Evolutionary conservation across 2,888 invertebrate species (phyloP), one percentile per base, ranked within the genome.

Genomic region (Melanostoma mellinum): DNA sequence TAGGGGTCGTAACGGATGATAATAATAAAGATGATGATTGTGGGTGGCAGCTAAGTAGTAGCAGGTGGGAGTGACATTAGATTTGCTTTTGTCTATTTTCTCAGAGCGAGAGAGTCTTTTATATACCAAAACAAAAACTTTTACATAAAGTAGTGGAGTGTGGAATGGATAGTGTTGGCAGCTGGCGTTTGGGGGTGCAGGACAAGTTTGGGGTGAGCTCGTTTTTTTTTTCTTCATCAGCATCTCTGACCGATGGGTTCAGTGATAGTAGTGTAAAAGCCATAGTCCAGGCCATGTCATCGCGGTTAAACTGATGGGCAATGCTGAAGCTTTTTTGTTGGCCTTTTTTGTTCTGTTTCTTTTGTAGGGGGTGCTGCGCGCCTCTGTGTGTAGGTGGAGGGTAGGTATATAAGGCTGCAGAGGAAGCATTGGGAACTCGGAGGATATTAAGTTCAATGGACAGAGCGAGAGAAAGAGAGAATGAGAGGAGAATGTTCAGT

Each of bases 271-370:
- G 77, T 85, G 77, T 85, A 86, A 84, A 89, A 89, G 89, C 89
- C 89, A 89, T 88, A 88, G 89, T 88, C 88, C 88, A 87, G 88
- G 89, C 88, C 89, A 89, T 90, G 90, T 89, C 90, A 90, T 88
- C 87, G 88, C 88, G 90, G 90, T 90, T 90, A 89, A 90, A 89
- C 90, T 90, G 89, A 89, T 89, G 89, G 89, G 88, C 89, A 88
- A 87, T 79, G 84, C 71, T 78, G 72, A 9, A 75, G 71, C 42
- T 73, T 78, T 78, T 63, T 63, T 55, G 40, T 56, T 75, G 56
- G 76, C 60, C 63, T 75, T 71, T 50, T 48, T 50, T 6, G 9
- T 44, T 48, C 6, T 53, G 53, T 53, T 40, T 30, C 20, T 36
- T 44, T 36, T 60, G 46, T 50, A 48, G 60, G 53, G 69, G 69